phyloP scores from a whole-genome alignment of 2,888 invertebrate genomes.

The Pyrrhosoma nymphula region DNA sequence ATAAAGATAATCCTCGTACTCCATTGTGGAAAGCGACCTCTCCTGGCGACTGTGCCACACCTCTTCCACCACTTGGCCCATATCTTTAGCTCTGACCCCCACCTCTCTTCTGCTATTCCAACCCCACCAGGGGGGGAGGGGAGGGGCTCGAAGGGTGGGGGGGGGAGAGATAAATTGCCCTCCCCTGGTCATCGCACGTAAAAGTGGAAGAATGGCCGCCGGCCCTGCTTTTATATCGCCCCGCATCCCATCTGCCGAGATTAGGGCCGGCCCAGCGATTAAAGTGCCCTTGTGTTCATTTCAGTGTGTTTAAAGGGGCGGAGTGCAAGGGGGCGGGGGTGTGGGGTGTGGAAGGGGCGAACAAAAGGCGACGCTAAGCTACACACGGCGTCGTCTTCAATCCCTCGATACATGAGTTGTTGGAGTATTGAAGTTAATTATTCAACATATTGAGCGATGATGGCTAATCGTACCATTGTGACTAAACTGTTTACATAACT shows the following conservation, averaged over 20 bases:
- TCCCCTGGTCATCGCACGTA: constrained; percentile 39
- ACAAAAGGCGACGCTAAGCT: too few relatives aligned
- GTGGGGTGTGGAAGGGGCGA: too few relatives aligned
- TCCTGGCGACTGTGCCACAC: too few relatives aligned
- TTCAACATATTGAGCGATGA: too few relatives aligned
- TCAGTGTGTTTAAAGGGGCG: neutral
- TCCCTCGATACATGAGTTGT: neutral
- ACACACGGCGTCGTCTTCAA: neutral
- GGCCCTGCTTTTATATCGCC: constrained; percentile 15
- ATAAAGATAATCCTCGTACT: too few relatives aligned
- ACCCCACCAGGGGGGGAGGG: neutral
- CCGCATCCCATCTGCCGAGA: constrained; percentile 31
- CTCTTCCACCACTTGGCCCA: too few relatives aligned
- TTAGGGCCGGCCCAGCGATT: neutral
- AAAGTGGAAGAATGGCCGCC: constrained; percentile 28
- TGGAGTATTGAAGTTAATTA: neutral
- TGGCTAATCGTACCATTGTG: too few relatives aligned
- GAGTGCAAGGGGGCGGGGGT: neutral
- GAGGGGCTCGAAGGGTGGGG: neutral
- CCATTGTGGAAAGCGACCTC: too few relatives aligned
- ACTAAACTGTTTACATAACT: too few relatives aligned
- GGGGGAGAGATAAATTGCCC: constrained; percentile 42
- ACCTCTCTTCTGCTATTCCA: too few relatives aligned
- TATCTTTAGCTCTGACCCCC: neutral
- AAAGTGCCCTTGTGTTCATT: constrained; percentile 11